phyloP scores from a whole-genome alignment of 2,888 invertebrate species.

The Drosophila antonietae region DNA sequence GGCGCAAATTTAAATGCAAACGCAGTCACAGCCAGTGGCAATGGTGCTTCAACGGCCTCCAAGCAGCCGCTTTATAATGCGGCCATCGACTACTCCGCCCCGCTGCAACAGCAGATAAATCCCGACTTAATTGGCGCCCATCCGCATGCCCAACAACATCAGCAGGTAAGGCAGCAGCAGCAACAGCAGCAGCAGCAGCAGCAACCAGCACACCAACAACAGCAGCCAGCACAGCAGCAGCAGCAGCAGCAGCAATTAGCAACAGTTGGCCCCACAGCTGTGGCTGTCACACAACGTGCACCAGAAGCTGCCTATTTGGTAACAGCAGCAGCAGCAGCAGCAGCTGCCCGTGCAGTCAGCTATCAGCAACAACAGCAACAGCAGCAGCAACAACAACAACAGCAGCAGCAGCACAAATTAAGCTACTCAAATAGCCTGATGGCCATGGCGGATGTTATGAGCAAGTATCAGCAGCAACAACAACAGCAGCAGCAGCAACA shows the following conservation, averaged over 20 bases:
- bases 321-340: conserved; percentile 43
- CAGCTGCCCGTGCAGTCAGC: conserved; percentile 46
- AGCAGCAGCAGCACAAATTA: conserved; percentile 54
- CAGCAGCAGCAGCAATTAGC: conserved; percentile 26
- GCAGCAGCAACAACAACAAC: conserved; percentile 55
- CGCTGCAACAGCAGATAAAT: conserved; percentile 83
- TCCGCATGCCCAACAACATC: conserved; percentile 81
- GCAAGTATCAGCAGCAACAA: conserved; percentile 59
- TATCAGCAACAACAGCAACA: conserved; percentile 53
- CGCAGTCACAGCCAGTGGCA: conserved; percentile 52
- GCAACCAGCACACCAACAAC: conserved; percentile 33
- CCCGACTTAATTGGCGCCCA: conserved; percentile 81
- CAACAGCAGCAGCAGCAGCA: conserved; percentile 19
- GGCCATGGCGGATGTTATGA: conserved; percentile 69
- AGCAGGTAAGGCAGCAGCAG: conserved; percentile 68
- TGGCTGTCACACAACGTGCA: conserved; percentile 26
- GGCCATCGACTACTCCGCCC: conserved; percentile 83
- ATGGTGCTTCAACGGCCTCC: conserved; percentile 70
- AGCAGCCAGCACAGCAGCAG: conserved; percentile 42
- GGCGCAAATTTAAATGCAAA: conserved; percentile 74
- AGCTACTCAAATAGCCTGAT: conserved; percentile 60
- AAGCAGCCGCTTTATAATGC: conserved; percentile 80
- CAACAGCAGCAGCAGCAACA: conserved; percentile 59
- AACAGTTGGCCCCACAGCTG: conserved; percentile 26
- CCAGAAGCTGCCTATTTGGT: conserved; percentile 48